Percentiles rank a stretch among this genome's conserved stretches.
These are phyloP conservation scores for Psephotus haematonotus DNA, from an alignment of 2,113 vertebrate genomes.

Conservation along the genomic window DNA sequence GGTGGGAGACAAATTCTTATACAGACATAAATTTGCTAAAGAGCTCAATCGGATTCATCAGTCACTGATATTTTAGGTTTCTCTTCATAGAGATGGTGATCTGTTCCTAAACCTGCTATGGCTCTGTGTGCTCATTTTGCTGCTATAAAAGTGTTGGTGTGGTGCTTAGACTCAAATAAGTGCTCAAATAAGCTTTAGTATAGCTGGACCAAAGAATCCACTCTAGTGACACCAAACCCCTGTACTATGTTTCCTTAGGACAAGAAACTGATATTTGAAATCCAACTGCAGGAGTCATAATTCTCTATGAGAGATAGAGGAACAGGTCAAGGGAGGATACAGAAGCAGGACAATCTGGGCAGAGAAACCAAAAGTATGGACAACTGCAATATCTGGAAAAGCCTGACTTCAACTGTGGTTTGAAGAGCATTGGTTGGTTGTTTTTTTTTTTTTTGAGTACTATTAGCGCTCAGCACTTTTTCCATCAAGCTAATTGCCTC, in stretches of 20 bases:
- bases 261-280: neutral
- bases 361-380: neutral
- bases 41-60: neutral
- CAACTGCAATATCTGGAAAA: neutral
- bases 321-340: neutral
- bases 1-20: neutral
- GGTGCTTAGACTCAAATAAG: neutral
- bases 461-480: neutral
- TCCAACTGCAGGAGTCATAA: neutral
- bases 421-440: accelerated
- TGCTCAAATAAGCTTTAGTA: neutral
- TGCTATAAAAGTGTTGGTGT: neutral
- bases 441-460: neutral
- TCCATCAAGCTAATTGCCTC: neutral
- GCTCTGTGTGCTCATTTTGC: neutral
- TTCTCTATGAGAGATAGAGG: neutral
- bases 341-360: neutral
- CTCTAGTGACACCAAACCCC: neutral
- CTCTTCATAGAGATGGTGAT: neutral
- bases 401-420: neutral
- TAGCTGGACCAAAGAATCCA: no score
- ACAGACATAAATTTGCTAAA: neutral
- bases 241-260: no score
- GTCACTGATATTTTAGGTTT: neutral
- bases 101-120: accelerated